A percentile compares a stretch with the other conserved stretches of the same genome.
These are phyloP conservation scores for Buteo buteo DNA, from an alignment of 2,113 vertebrate species.

Conservation along the genomic window DNA sequence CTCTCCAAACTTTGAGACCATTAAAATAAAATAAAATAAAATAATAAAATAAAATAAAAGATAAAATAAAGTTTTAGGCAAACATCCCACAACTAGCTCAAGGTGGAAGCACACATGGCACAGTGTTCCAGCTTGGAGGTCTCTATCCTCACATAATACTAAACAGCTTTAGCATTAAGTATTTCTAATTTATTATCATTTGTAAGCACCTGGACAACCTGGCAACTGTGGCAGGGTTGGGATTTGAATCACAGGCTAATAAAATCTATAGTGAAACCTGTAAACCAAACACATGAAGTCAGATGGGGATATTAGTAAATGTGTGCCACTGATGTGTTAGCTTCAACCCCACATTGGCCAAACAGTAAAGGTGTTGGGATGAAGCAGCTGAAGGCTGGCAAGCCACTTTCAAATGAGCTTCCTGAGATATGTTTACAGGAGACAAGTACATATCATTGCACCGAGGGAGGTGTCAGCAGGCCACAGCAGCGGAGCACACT, in stretches of 20 bases:
- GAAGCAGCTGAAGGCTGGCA: background rate
- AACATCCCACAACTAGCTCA: background rate
- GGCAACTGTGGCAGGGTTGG: background rate
- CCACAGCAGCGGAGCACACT: background rate
- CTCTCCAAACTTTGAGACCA: background rate
- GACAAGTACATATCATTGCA: accelerated
- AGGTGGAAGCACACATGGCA: background rate
- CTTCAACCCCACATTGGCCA: accelerated
- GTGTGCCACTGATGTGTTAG: background rate
- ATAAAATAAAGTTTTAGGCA: background rate
- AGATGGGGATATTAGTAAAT: background rate
- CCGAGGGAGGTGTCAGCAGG: background rate
- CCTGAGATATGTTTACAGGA: background rate
- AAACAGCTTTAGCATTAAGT: background rate
- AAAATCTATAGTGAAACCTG: background rate
- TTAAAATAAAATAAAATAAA: background rate
- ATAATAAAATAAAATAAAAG: background rate
- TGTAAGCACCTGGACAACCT: slow-evolving; percentile 34
- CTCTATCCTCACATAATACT: background rate
- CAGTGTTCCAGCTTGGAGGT: background rate
- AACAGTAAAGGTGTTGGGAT: background rate
- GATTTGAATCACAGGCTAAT: background rate
- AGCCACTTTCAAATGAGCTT: background rate
- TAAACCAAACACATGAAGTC: background rate
- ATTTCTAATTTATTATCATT: slow-evolving; percentile 11